phyloP scores from a whole-genome alignment of 2,797 vertebrate genomes.

The Chelidonichthys spinosus region DNA sequence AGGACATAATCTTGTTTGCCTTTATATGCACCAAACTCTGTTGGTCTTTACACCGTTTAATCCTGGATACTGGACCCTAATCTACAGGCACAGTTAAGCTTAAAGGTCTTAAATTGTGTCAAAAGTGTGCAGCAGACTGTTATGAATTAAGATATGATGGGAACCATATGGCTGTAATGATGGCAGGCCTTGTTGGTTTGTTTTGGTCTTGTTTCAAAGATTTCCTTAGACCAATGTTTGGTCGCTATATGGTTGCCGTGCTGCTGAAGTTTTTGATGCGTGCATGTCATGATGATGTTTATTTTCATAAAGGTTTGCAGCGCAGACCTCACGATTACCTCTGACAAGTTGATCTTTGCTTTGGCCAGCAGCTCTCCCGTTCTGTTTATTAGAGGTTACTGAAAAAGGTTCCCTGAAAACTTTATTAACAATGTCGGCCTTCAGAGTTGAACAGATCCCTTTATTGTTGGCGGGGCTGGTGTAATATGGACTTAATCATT shows the following conservation, averaged over 20 bases:
- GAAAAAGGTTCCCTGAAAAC: constrained; percentile 29
- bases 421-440: constrained; percentile 21
- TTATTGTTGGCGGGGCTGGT: constrained; percentile 5
- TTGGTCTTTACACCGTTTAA: constrained; percentile 16
- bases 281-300: constrained; percentile 41
- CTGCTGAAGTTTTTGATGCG: constrained; percentile 34
- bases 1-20: constrained; percentile 29
- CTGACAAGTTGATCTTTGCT: constrained; percentile 53
- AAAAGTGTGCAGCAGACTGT: constrained; percentile 41
- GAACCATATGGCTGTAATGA: constrained; percentile 50
- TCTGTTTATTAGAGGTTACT: constrained; percentile 41
- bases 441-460: constrained; percentile 30
- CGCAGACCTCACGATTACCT: constrained; percentile 30
- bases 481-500: constrained; percentile 30
- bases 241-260: constrained; percentile 1
- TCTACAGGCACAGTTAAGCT: constrained; percentile 35
- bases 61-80: constrained; percentile 20
- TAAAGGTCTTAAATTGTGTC: constrained; percentile 35
- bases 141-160: constrained; percentile 46
- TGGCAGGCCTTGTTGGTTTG: constrained; percentile 28
- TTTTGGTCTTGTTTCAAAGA: constrained; percentile 58
- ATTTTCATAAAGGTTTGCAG: constrained; percentile 41
- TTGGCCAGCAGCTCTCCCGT: constrained; percentile 37
- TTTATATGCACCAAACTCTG: constrained; percentile 21
- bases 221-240: constrained; percentile 39